phyloP scores from a whole-genome alignment of 1,140 invertebrate species.

The Cydia strobilella region DNA sequence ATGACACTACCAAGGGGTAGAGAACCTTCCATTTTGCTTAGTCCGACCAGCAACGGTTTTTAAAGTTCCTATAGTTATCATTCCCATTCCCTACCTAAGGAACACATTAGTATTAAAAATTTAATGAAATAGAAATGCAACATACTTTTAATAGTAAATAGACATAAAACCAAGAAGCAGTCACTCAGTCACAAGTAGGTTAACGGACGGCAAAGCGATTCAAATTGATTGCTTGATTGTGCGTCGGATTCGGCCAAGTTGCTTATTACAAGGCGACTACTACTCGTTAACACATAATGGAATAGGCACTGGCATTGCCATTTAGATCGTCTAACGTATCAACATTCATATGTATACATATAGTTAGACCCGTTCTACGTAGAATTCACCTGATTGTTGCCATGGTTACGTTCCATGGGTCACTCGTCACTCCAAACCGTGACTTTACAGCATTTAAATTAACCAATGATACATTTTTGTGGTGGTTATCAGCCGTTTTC shows the following conservation, averaged over 20 bases:
- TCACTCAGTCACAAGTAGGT: neutral
- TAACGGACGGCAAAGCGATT: constrained; percentile 10
- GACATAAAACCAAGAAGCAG: neutral
- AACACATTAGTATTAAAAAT: neutral
- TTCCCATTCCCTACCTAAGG: too few relatives aligned
- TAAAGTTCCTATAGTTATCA: too few relatives aligned
- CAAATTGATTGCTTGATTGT: constrained; percentile 28
- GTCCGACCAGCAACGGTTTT: too few relatives aligned
- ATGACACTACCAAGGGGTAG: neutral
- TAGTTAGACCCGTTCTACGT: too few relatives aligned
- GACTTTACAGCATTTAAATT: too few relatives aligned
- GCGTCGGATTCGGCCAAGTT: neutral
- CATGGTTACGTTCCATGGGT: too few relatives aligned
- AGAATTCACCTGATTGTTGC: too few relatives aligned
- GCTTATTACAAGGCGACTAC: neutral
- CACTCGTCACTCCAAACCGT: too few relatives aligned
- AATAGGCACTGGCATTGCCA: neutral
- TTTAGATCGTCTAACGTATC: neutral
- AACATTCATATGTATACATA: neutral
- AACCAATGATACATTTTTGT: too few relatives aligned
- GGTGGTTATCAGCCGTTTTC: too few relatives aligned
- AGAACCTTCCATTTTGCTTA: too few relatives aligned
- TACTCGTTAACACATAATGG: neutral
- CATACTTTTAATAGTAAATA: neutral
- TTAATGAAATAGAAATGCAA: neutral